phyloP scores from a whole-genome alignment of 2,113 vertebrate species.

The Todiramphus saurophagus region DNA sequence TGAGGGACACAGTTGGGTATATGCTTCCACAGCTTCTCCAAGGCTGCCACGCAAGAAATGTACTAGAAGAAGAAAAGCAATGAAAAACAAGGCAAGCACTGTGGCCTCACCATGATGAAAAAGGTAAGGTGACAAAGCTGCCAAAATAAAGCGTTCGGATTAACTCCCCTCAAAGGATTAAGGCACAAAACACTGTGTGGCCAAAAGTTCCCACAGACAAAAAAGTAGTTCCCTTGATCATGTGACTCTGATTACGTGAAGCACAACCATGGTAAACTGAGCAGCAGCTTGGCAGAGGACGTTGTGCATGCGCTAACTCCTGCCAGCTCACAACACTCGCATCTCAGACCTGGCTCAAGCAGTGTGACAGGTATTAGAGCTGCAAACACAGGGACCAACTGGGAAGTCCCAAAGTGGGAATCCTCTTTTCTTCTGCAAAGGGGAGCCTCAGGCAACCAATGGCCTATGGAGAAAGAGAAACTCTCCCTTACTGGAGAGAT shows the following conservation, averaged over 20 bases:
- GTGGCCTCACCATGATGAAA: not conserved
- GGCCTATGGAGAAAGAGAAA: not conserved
- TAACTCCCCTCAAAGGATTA: not conserved
- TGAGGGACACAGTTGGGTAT: not conserved
- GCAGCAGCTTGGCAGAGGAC: not conserved
- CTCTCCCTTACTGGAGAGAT: not conserved
- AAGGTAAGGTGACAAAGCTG: not conserved
- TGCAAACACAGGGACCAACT: not conserved
- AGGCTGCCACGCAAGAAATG: not conserved
- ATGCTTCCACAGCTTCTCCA: not conserved
- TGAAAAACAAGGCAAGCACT: not conserved
- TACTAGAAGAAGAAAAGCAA: not conserved
- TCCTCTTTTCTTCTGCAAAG: not conserved
- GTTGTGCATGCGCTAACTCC: accelerated
- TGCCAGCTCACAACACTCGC: not conserved
- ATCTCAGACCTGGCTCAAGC: not conserved
- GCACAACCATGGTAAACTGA: not conserved
- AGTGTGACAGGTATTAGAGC: accelerated
- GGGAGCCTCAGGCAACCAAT: not conserved
- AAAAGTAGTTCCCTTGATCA: not conserved
- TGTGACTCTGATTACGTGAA: accelerated
- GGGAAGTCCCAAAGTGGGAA: not conserved
- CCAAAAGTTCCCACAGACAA: not conserved
- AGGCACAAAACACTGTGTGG: not conserved
- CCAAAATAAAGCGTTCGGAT: not conserved